Base-by-base conservation (phyloP, 2,113 vertebrate species). In the Oncorhynchus masou region DNA sequence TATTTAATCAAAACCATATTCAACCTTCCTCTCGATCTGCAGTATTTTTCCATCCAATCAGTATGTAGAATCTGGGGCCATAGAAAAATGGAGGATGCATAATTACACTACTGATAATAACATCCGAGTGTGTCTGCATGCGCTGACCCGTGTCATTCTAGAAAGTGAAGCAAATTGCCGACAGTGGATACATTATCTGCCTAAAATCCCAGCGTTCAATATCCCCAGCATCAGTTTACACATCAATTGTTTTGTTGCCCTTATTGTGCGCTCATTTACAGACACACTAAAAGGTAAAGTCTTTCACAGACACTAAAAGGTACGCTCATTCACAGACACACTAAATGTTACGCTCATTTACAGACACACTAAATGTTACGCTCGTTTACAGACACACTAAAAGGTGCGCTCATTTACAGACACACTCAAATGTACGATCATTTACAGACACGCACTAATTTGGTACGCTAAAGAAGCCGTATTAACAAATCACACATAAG, bases 81-180 rank as follows among this genome's bases (percentile, higher is more conserved):
- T 75, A 93, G 92, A 94, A 94, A 94, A 94, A 94, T 94, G 93
- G 93, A 91, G 93, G 93, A 88, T 90, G 89, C 90, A 92, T 94
- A 93, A 93, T 93, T 93, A 92, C 90, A 92, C 77, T 89, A 88
- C 74, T 77, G 83, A 86, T 87, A 90, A 91, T 93, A 91, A 90
- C 83, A 89, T 88, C 84, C 75, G 88, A 85, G 39, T 5, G 51
- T 16, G 85, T 85, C 77, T 88, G 89, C 85, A 86, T 39, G 75
- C 81, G 79, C 83, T 75, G 65, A 29, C 71, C 70, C 84, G 78
- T 82, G 29, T 39, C 20, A 64, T 34, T 65, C 24, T 66, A 65
- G 49, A 39, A 79, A 68, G 68, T 54, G 29, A 76, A 19, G 54
- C 29, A 65, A 81, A 85, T 72, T 77, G 79, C 74, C 77, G 81